Evolutionary conservation across 2,888 invertebrate genomes (phyloP), one percentile per base, ranked within the genome.

Genomic region (Sphecodes monilicornis): DNA sequence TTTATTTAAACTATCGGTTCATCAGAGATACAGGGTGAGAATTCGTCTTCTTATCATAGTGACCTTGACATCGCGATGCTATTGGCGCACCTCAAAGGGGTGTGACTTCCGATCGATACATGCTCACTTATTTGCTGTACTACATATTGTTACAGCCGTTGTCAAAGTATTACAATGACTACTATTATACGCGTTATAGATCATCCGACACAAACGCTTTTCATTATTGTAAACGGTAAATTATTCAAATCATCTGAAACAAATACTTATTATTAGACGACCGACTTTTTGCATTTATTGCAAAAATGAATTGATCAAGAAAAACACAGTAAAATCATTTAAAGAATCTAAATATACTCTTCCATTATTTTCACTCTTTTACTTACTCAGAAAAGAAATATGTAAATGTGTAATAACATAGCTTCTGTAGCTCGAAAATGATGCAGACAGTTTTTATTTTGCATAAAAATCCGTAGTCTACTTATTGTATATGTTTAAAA

Each of bases 71-170:
- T 54, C 39, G 71, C 54, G 70, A 10, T n/a, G 46, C 32, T 54
- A 39, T 43, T 16, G 70, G 10, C 64, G 11, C 77, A 57, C 76
- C 71, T 26, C 26, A 6, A n/a, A 78, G 50, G 41, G 84, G 78
- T 75, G 76, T n/a, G 66, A 57, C 75, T 43, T 11, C 11, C 43
- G 43, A 88, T 88, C 84, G 66, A 88, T 88, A 76, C 39, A 29
- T 26, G 11, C 57, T 43, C 29, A 13, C 11, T 39, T 60, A 32
- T 64, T 66, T 11, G 18, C 29, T 60, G 22, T 36, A 54, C 29
- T 66, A 64, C 54, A 26, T 26, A 13, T n/a, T 43, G 18, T 18
- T 3, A 2, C 36, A 46, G 8, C 29, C 32, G 18, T 74, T 60
- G 50, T 60, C 36, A 11, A 18, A 54, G 39, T 77, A 16, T 26